Base-by-base conservation (phyloP, 1,140 invertebrate species). In the Drosophila cardini region DNA sequence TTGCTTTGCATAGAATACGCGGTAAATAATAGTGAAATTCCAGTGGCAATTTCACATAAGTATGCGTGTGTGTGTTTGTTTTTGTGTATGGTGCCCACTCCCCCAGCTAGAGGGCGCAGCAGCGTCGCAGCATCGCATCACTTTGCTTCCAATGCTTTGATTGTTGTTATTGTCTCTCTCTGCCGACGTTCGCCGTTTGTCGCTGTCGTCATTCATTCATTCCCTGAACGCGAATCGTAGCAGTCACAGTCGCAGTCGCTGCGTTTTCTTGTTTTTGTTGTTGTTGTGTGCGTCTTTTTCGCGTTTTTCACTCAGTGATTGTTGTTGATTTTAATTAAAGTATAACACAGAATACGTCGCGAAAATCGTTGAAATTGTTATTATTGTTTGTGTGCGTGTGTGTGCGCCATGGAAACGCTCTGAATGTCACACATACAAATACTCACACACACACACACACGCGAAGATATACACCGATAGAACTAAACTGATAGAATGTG, bases 21-120 rank as follows among this genome's bases (percentile, higher is more conserved):
- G 43, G 77, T 56, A 57, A 82, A 85, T 87, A 82, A 81, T 76
- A 78, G 72, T 87, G 65, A 87, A 89, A 80, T 87, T 83, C 77
- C 61, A 70, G 53, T 68, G 81, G 45, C 16, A 42, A 21, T 62
- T 26, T 26, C 21, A 26, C 21, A 43, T 43, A 30, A 34, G 58
- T 15, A 40, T n/a, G 16, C 34, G 32, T 52, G 72, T 80, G 43
- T 65, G 40, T 63, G 42, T 73, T 76, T 84, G 64, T 87, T 65
- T 60, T 60, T 72, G 46, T 43, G 36, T 72, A 40, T 43, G 36
- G 30, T 69, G 42, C 52, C 40, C 67, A 75, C 56, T 64, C 52
- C 63, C 68, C 69, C 45, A 52, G 52, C 40, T 48, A 69, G 73
- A 64, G 69, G 55, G 61, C 55, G 65, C 72, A 74, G 21, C 21